Percentiles rank a stretch among this genome's conserved stretches.
Evolutionary conservation across 2,888 invertebrate genomes (phyloP).

Genomic region (Drosophila meridionalis): DNA sequence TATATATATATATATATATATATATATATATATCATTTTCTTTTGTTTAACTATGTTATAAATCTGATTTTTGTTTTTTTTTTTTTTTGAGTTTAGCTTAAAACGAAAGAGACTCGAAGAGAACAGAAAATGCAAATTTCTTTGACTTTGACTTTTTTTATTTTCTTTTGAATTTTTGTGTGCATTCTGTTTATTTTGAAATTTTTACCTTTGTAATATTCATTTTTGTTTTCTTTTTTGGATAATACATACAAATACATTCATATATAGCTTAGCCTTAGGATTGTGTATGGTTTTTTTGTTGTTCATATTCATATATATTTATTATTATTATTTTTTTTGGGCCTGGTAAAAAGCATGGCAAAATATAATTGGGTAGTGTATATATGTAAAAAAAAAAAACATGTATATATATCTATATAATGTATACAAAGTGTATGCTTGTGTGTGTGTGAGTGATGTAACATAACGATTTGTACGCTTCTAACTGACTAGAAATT

Average conservation of each 20-base stretch:
- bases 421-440: conserved; percentile 13
- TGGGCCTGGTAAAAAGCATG: conserved; percentile 62
- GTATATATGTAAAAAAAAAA: conserved; percentile 26
- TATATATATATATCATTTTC: conserved; percentile 32
- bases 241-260: conserved; percentile 62
- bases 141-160: conserved; percentile 19
- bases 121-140: conserved; percentile 37
- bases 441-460: conserved; percentile 18
- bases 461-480: conserved; percentile 61
- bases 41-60: conserved; percentile 44
- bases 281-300: conserved; percentile 53
- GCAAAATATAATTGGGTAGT: conserved; percentile 48
- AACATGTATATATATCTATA: conserved; percentile 5
- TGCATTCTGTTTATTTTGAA: conserved; percentile 29
- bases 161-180: conserved; percentile 21
- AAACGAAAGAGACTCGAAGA: conserved; percentile 16
- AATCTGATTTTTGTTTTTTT: conserved; percentile 19
- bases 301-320: conserved; percentile 42
- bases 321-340: conserved; percentile 8
- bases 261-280: conserved; percentile 62
- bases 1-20: conserved; percentile 27
- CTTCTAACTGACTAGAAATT: conserved; percentile 65
- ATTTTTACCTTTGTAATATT: conserved; percentile 19
- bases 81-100: conserved; percentile 30
- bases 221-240: conserved; percentile 14